Conservation (phyloP, 2,797 vertebrate species). For the Poeciliopsis infans region DNA sequence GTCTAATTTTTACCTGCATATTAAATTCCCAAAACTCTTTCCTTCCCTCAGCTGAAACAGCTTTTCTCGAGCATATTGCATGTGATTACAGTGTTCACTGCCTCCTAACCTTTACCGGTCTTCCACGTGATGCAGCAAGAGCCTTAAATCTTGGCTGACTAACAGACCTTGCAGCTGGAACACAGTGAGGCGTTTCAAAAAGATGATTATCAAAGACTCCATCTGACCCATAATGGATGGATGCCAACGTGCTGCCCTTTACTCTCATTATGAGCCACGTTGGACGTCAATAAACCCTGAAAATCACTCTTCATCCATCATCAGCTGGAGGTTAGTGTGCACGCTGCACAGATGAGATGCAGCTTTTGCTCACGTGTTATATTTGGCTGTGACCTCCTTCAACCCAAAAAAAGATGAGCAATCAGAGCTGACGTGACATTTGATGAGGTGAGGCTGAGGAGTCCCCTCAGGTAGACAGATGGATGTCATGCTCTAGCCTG, state of each 20-base stretch:
- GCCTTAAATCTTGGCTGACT: slow-evolving; percentile 17
- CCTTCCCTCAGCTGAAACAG: not conserved
- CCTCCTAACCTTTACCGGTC: slow-evolving; percentile 1
- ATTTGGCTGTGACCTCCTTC: slow-evolving; percentile 35
- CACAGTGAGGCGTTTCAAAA: slow-evolving; percentile 44
- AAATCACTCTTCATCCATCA: slow-evolving; percentile 69
- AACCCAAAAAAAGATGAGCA: slow-evolving; percentile 36
- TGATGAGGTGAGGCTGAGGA: slow-evolving; percentile 34
- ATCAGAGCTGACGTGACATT: slow-evolving; percentile 30
- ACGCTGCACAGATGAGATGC: slow-evolving; percentile 42
- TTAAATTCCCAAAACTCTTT: not conserved
- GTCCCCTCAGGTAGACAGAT: slow-evolving; percentile 20
- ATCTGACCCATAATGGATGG: slow-evolving; percentile 47
- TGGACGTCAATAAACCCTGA: slow-evolving; percentile 65
- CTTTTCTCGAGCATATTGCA: not conserved
- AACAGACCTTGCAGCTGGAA: slow-evolving; percentile 32
- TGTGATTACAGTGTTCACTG: slow-evolving; percentile 5
- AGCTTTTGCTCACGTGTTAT: slow-evolving; percentile 45
- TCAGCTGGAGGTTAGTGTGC: slow-evolving; percentile 49
- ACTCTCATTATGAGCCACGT: slow-evolving; percentile 58
- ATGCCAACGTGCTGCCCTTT: slow-evolving; percentile 58
- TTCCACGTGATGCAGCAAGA: not conserved
- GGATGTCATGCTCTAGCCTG: slow-evolving; percentile 12
- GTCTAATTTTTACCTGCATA: not conserved
- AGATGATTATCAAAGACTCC: slow-evolving; percentile 52